Evolutionary conservation across 1,140 invertebrate species (phyloP).

Genomic region (Drosophila watanabei): DNA sequence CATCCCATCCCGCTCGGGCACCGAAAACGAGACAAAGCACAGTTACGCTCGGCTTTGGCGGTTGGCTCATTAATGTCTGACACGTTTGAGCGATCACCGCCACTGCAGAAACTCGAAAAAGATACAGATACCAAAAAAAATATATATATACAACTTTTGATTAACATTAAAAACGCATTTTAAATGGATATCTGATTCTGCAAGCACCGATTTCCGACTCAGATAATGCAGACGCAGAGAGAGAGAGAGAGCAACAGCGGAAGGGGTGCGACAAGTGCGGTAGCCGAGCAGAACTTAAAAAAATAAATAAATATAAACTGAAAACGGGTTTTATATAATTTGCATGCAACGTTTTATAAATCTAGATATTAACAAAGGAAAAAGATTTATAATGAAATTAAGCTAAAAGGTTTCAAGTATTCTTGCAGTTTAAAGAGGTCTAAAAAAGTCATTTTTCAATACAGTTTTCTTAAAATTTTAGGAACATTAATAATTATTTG

Average conservation of each 20-base stretch:
- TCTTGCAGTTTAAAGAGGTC: neutral
- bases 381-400: neutral
- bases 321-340: conserved; percentile 4
- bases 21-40: conserved; percentile 53
- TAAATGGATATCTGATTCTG: conserved; percentile 49
- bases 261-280: conserved; percentile 51
- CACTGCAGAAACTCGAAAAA: conserved; percentile 39
- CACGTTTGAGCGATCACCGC: conserved; percentile 77
- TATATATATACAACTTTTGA: conserved; percentile 47
- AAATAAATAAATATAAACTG: neutral
- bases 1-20: neutral
- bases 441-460: neutral
- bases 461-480: neutral
- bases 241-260: conserved; percentile 1
- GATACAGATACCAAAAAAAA: conserved; percentile 32
- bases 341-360: neutral
- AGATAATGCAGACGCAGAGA: conserved; percentile 3
- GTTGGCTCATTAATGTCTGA: conserved; percentile 64
- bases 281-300: conserved; percentile 53
- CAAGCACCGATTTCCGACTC: conserved; percentile 46
- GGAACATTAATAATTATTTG: neutral
- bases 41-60: conserved; percentile 56
- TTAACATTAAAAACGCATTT: conserved; percentile 78
- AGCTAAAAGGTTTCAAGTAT: neutral
- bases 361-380: neutral